These are phyloP conservation scores for Umimayanthus kanabou DNA, from an alignment of 92 coral and sea anemone species.

Conservation along the genomic window DNA sequence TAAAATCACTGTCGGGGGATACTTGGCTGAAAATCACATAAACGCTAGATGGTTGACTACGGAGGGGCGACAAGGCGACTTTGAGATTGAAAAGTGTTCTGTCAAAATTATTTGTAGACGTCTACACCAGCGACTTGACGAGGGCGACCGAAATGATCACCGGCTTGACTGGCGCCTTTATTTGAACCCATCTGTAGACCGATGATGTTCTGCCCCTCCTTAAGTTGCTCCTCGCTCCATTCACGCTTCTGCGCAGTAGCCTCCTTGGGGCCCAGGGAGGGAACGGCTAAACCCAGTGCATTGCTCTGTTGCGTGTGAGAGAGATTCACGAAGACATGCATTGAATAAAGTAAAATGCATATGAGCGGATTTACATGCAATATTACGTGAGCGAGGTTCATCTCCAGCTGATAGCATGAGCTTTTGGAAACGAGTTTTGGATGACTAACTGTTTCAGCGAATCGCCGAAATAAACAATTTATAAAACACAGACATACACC, in stretches of 20 bases:
- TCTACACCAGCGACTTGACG: slow-evolving; percentile 69
- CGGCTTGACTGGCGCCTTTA: slow-evolving; percentile 72
- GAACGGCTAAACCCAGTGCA: slow-evolving; percentile 60
- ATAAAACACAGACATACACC: no score
- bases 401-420: neutral
- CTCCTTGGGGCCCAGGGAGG: slow-evolving; percentile 89
- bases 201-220: slow-evolving; percentile 69
- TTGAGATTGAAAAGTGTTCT: neutral
- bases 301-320: slow-evolving; percentile 43
- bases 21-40: neutral
- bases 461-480: no score
- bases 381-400: neutral
- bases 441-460: neutral
- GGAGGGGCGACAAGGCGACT: neutral
- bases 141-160: slow-evolving; percentile 66
- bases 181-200: slow-evolving; percentile 88
- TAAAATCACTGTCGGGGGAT: neutral
- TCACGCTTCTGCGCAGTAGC: slow-evolving; percentile 75
- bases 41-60: neutral
- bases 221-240: slow-evolving; percentile 83
- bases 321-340: slow-evolving; percentile 35
- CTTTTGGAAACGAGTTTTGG: no score
- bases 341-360: slow-evolving; percentile 12
- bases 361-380: slow-evolving; percentile 6
- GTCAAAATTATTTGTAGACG: slow-evolving; percentile 48